Evolutionary conservation across 2,113 vertebrate species (phyloP).

Genomic region (Grantiella picta): DNA sequence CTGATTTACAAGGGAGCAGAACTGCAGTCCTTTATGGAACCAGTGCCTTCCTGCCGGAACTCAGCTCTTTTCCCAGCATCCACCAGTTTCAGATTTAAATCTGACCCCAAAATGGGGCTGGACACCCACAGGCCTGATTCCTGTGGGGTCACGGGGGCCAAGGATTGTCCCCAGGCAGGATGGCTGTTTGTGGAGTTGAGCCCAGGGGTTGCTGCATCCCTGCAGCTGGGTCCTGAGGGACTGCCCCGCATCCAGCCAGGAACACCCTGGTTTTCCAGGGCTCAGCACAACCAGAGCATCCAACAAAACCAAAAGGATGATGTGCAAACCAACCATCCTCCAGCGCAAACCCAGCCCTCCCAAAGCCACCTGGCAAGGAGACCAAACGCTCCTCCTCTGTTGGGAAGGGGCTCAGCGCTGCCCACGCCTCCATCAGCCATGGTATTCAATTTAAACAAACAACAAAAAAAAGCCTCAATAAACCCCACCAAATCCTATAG

Average conservation of each 20-base stretch:
- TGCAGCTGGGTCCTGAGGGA: fast-evolving
- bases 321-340: background rate
- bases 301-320: background rate
- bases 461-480: background rate
- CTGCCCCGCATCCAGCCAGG: fast-evolving
- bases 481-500: background rate
- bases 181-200: background rate
- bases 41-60: background rate
- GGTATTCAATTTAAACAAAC: background rate
- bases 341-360: fast-evolving
- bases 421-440: background rate
- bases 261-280: fast-evolving
- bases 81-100: background rate
- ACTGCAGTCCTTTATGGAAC: background rate
- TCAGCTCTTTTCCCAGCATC: background rate
- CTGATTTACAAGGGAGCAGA: background rate
- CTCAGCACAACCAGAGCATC: background rate
- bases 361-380: background rate
- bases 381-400: background rate
- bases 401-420: background rate
- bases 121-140: background rate
- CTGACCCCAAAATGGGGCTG: background rate
- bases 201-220: background rate
- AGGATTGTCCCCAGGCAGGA: background rate
- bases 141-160: fast-evolving